phyloP scores from a whole-genome alignment of 2,888 invertebrate genomes.

The Brachycybe producta region DNA sequence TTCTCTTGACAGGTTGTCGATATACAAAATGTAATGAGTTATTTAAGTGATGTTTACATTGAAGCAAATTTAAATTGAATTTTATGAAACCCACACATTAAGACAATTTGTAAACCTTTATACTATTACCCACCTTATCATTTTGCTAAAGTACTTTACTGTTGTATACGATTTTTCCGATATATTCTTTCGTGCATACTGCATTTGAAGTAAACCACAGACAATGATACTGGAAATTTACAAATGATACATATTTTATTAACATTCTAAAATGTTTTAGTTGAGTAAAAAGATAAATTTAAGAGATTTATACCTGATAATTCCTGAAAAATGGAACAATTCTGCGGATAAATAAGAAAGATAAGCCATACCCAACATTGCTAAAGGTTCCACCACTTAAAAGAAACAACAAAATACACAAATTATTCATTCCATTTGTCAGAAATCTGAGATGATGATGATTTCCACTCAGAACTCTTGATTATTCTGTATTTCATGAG shows the following conservation, averaged over 20 bases:
- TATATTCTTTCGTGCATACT: constrained; percentile 43
- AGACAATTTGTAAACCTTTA: neutral
- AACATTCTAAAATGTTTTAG: too few relatives aligned
- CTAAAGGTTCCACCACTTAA: constrained; percentile 43
- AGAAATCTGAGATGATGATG: too few relatives aligned
- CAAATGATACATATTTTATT: constrained; percentile 2
- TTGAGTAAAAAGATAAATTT: too few relatives aligned
- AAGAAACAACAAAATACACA: too few relatives aligned
- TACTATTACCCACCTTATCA: constrained; percentile 33
- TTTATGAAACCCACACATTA: neutral
- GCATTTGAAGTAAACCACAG: constrained; percentile 42
- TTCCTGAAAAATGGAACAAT: constrained; percentile 44
- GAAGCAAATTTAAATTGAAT: neutral
- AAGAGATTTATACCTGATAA: constrained; percentile 35
- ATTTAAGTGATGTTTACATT: too few relatives aligned
- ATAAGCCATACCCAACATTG: constrained; percentile 42
- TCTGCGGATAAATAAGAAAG: constrained; percentile 42
- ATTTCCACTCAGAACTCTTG: too few relatives aligned
- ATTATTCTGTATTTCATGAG: too few relatives aligned
- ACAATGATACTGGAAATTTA: constrained; percentile 36
- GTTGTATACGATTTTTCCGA: constrained; percentile 41
- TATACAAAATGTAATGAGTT: too few relatives aligned
- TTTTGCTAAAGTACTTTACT: constrained; percentile 42
- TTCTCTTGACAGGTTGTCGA: too few relatives aligned
- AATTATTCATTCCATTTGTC: too few relatives aligned